A percentile compares a stretch with the other conserved stretches of the same genome.
Conservation (phyloP, 2,888 invertebrate genomes). For the Cantharis rufa region DNA sequence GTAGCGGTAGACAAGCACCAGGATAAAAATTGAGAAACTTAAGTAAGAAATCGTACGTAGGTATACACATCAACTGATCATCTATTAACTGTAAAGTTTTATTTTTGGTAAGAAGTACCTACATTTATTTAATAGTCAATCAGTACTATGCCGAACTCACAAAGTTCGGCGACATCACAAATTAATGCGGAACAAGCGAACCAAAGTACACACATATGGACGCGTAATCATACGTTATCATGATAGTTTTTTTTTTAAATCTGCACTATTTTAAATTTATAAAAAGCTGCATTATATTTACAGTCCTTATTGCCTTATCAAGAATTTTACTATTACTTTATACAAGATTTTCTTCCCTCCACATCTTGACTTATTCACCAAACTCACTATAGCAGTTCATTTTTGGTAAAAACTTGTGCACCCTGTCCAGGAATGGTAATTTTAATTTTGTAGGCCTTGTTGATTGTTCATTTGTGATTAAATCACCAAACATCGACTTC, state of each 20-base stretch:
- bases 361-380: conserved; percentile 12
- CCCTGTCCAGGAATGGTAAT: conserved; percentile 44
- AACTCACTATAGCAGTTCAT: conserved; percentile 17
- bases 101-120: conserved; percentile 5
- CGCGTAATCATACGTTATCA: conserved; percentile 35
- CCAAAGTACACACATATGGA: conserved; percentile 33
- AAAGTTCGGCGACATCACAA: conserved; percentile 35
- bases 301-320: conserved; percentile 52
- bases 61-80: conserved; percentile 49
- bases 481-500: conserved; percentile 32
- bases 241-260: conserved; percentile 30
- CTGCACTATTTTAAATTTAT: conserved; percentile 51
- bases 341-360: conserved; percentile 43
- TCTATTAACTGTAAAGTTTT: conserved; percentile 6
- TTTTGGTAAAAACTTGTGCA: conserved; percentile 39
- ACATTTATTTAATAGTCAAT: conserved; percentile 31
- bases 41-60: conserved; percentile 43
- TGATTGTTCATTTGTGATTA: conserved; percentile 49
- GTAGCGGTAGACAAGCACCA: conserved; percentile 45
- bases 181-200: conserved; percentile 36
- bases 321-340: conserved; percentile 44
- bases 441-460: conserved; percentile 49
- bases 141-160: conserved; percentile 28
- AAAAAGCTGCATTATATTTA: conserved; percentile 55
- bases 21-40: conserved; percentile 43